Conservation (phyloP, 2,797 vertebrate species). For the Pangasius krempfi region DNA sequence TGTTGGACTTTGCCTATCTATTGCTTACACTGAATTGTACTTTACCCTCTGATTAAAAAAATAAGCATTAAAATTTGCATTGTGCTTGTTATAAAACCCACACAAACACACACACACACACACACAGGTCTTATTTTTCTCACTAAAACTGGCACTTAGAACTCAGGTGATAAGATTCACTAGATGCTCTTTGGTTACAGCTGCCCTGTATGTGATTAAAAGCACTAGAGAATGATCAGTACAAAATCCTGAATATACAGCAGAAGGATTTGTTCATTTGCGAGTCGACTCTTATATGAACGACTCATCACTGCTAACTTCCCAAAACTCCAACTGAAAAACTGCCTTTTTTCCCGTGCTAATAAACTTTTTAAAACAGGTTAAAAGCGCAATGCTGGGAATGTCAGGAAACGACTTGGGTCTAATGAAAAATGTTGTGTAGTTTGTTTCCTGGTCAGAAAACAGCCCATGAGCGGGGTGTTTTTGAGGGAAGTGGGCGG, state of each 20-base stretch:
- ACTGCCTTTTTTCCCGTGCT: too few species aligned
- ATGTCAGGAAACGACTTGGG: not conserved
- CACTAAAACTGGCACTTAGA: not conserved
- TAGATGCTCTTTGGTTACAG: not conserved
- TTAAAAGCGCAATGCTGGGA: not conserved
- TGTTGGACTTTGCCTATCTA: not conserved
- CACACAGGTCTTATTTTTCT: not conserved
- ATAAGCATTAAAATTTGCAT: not conserved
- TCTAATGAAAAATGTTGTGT: not conserved
- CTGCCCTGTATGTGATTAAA: not conserved
- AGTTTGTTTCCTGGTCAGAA: not conserved
- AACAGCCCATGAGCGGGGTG: not conserved
- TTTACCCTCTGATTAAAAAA: not conserved
- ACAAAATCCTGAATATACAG: not conserved
- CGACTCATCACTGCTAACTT: not conserved
- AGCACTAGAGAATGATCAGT: not conserved
- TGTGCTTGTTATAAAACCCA: not conserved
- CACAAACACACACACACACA: not conserved
- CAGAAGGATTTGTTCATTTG: not conserved
- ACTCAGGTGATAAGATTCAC: not conserved
- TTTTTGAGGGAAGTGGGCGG: not conserved
- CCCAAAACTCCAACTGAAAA: not conserved
- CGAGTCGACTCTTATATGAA: not conserved
- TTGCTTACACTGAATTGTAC: not conserved
- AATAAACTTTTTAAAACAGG: not conserved